These are phyloP conservation scores for Sebastes oblongus DNA, from an alignment of 2,797 vertebrate species.

Conservation along the genomic window DNA sequence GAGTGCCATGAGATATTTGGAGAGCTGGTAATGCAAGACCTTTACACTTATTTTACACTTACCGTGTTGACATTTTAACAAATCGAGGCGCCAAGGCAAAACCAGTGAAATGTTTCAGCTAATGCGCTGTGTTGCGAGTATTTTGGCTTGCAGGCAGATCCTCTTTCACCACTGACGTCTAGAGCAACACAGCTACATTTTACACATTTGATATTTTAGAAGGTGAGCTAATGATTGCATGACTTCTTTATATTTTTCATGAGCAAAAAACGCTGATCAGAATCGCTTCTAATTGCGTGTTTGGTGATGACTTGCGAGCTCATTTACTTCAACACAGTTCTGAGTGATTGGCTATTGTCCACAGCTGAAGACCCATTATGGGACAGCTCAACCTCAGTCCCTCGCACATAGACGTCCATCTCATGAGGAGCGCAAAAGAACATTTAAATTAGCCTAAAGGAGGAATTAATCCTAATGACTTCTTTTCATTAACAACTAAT, in stretches of 20 bases:
- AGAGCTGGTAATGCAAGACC: slow-evolving; percentile 40
- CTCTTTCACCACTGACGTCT: neutral
- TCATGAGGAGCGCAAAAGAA: slow-evolving; percentile 42
- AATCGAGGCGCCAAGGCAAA: slow-evolving; percentile 16
- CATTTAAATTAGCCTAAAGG: slow-evolving; percentile 56
- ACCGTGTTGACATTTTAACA: slow-evolving; percentile 51
- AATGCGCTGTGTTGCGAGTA: slow-evolving; percentile 32
- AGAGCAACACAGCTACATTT: slow-evolving; percentile 1
- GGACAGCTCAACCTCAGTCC: slow-evolving; percentile 31
- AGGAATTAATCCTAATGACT: slow-evolving; percentile 70
- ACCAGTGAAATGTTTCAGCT: slow-evolving; percentile 35
- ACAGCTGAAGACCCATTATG: slow-evolving; percentile 42
- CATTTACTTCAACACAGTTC: slow-evolving; percentile 20
- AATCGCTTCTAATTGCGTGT: slow-evolving; percentile 29
- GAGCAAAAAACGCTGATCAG: slow-evolving; percentile 11
- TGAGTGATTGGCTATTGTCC: slow-evolving; percentile 55
- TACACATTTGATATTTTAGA: slow-evolving; percentile 3
- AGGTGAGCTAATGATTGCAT: neutral
- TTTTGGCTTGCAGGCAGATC: slow-evolving; percentile 33
- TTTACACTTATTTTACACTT: slow-evolving; percentile 42
- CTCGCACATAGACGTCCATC: slow-evolving; percentile 15
- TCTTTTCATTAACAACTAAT: slow-evolving; percentile 69
- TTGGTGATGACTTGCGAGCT: slow-evolving; percentile 21
- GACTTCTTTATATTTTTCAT: slow-evolving; percentile 18
- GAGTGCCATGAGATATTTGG: slow-evolving; percentile 43